These are phyloP conservation scores for Morone chrysops DNA, from an alignment of 2,113 vertebrate genomes.

Conservation along the genomic window DNA sequence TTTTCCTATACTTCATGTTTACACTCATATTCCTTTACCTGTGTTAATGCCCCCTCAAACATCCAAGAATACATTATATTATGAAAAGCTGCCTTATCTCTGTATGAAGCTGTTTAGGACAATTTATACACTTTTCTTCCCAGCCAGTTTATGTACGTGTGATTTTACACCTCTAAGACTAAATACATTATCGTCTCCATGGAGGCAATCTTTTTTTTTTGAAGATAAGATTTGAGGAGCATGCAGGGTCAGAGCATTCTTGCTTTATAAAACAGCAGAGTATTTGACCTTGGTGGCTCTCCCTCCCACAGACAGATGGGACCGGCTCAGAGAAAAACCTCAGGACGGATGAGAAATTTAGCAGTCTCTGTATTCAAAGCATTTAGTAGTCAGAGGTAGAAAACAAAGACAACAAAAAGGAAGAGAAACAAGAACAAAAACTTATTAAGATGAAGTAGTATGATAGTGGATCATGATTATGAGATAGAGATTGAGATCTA, in stretches of 20 bases:
- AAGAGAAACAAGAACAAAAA: neutral
- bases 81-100: neutral
- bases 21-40: neutral
- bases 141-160: neutral
- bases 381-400: neutral
- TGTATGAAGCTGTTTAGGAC: neutral
- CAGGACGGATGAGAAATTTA: neutral
- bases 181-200: neutral
- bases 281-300: conserved; percentile 37
- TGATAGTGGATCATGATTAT: neutral
- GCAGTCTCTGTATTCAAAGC: neutral
- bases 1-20: neutral
- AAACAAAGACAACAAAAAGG: neutral
- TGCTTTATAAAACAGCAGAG: conserved; percentile 21
- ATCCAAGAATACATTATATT: neutral
- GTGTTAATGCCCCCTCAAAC: neutral
- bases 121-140: neutral
- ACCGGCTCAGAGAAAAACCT: conserved; percentile 21
- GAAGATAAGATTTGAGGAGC: conserved; percentile 38
- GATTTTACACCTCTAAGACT: neutral
- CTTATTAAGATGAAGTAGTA: neutral
- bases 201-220: neutral
- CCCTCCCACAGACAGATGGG: conserved; percentile 34
- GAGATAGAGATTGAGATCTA: neutral
- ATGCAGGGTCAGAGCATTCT: conserved; percentile 35